Base-by-base conservation (phyloP, 2,888 invertebrate species). In the Piscicola geometra region DNA sequence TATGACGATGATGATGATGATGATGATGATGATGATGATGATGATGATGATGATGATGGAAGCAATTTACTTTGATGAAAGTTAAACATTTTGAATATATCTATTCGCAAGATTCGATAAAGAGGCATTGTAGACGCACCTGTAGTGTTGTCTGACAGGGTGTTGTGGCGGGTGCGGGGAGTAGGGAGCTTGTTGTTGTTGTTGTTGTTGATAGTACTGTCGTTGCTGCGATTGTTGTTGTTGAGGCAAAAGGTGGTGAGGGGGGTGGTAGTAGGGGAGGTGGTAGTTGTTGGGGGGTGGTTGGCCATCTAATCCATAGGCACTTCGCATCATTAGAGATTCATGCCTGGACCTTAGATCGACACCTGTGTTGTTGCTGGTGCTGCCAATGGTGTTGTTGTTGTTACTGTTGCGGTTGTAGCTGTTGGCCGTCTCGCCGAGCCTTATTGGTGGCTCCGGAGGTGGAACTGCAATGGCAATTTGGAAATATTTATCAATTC, bases 251-350 rank as follows among this genome's bases (percentile, higher is more conserved):
- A 30, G 50, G 56, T 71, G 56, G 18, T 73, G 73, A 36, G 35
- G 35, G n/a, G 56, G 73, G 33, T 33, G 60, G 35, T 71, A 71
- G 56, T 71, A 50, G 56, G 52, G 33, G 41, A 32, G 50, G 64
- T 67, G 67, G 60, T 56, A 56, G 60, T 56, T 56, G 60, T 56
- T 41, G 41, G 41, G 41, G 41, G 41, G 41, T 15, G 5, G 25
- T 56, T 56, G 60, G n/a, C 12, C n/a, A 30, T 73, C 73, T 1
- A 73, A 25, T n/a, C 73, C 73, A 30, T 73, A 73, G 52, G 73
- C 73, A 32, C 73, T 73, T 15, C 73, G 52, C 73, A 73, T 73
- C 73, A 73, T 73, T 28, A 73, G 64, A 0, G 73, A 73, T 33
- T 64, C 64, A 64, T 73, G 60, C 15, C 64, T 32, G 21, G 35